Conservation (phyloP, 2,113 vertebrate species). For the Oryzias woworae region DNA sequence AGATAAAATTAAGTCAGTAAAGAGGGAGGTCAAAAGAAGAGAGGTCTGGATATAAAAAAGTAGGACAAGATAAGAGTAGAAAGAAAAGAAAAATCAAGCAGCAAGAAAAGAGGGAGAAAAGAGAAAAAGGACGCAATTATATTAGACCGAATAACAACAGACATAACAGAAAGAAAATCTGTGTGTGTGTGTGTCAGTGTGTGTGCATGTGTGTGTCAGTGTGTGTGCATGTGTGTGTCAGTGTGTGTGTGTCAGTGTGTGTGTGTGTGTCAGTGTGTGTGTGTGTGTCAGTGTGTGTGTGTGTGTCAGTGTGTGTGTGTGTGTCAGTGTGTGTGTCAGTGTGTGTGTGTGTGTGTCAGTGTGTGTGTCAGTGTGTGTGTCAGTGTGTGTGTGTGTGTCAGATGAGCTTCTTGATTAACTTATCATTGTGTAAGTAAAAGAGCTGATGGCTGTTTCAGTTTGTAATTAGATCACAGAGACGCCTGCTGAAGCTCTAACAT, state of each 20-base stretch:
- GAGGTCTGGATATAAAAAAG: not conserved
- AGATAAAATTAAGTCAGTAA: not conserved
- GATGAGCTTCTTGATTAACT: constrained; percentile 62
- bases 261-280: too few species aligned
- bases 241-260: too few species aligned
- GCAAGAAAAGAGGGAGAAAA: not conserved
- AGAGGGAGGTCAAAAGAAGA: not conserved
- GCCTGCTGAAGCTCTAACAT: constrained; percentile 49
- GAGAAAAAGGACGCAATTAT: not conserved
- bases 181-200: too few species aligned
- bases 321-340: too few species aligned
- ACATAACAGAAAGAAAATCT: constrained; percentile 35
- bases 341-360: too few species aligned
- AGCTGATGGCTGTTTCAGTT: constrained; percentile 60
- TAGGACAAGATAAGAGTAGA: not conserved
- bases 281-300: too few species aligned
- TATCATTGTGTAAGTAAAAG: constrained; percentile 55
- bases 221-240: too few species aligned
- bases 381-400: constrained; percentile 4
- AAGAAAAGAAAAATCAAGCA: not conserved
- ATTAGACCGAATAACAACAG: constrained; percentile 17
- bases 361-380: too few species aligned
- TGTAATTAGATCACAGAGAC: constrained; percentile 69
- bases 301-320: too few species aligned
- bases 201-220: too few species aligned